A percentile compares a stretch with the other conserved stretches of the same genome.
phyloP scores from a whole-genome alignment of 2,113 vertebrate species.

The Etheostoma cragini region DNA sequence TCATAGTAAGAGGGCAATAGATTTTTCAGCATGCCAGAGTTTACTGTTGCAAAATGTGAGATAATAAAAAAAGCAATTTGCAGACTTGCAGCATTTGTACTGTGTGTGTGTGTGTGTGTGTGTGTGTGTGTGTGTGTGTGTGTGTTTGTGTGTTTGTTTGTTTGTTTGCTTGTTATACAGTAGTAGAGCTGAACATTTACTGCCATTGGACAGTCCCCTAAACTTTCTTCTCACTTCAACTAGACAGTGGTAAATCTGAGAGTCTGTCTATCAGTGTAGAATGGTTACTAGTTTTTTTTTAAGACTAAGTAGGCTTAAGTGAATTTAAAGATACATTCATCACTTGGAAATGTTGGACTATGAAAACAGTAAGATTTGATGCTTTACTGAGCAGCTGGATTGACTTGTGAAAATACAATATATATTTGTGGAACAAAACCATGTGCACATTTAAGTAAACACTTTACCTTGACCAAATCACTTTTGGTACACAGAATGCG shows the following conservation, averaged over 20 bases:
- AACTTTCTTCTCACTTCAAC: conserved; percentile 2
- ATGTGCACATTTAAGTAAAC: background rate
- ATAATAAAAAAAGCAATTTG: conserved; percentile 21
- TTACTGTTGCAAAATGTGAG: background rate
- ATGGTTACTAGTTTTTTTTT: background rate
- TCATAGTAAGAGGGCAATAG: conserved; percentile 10
- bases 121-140: background rate
- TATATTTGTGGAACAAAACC: conserved; percentile 2
- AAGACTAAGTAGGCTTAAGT: background rate
- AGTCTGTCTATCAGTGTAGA: conserved; percentile 1
- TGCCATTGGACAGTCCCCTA: background rate
- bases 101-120: background rate
- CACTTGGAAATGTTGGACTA: conserved; percentile 27
- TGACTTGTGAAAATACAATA: background rate
- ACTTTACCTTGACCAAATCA: background rate
- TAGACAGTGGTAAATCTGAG: background rate
- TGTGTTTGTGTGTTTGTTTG: background rate
- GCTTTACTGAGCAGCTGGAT: background rate
- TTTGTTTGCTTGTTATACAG: background rate
- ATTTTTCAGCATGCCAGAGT: background rate
- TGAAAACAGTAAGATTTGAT: background rate
- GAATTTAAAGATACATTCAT: background rate
- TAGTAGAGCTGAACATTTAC: background rate
- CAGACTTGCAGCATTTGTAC: background rate
- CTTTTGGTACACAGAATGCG: conserved; percentile 5